Base-by-base conservation (phyloP, 2,888 invertebrate species). In the Branchipolynoe longqiensis region DNA sequence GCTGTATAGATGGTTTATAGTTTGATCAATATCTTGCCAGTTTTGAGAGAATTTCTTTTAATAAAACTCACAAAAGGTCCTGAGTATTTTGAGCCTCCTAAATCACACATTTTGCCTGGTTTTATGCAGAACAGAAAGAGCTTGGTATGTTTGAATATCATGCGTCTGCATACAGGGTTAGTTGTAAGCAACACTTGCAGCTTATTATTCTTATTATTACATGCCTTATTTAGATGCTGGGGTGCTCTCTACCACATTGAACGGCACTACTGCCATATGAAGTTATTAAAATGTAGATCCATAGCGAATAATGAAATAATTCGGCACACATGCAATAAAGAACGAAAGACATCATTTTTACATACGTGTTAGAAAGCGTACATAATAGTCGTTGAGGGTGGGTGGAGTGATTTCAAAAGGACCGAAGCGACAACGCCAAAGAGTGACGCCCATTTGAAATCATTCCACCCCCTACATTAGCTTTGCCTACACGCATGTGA, bases 11-110 rank as follows among this genome's bases (percentile, higher is more conserved):
- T 62, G 62, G 14, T 62, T 25, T 62, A 33, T 69, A 28, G 28
- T 25, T 22, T 38, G n/a, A n/a, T n/a, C 38, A 69, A 69, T 18
- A 69, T 69, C 33, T 69, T 36, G 18, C 38, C 14, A 69, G 18
- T 69, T 1, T 69, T 33, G 38, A 14, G 33, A 69, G 36, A 38
- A n/a, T 48, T 48, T 12, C 18, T 18, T 48, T 48, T 8, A 48
- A 48, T 18, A 48, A 48, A 12, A 48, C 48, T 31, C 38, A 36
- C 69, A 69, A 38, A 69, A 38, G 69, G 33, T 22, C 69, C 69
- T 69, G 69, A 69, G 69, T 69, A 69, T 69, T 69, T 69, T 69
- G 69, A 69, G 69, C 69, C 38, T 69, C 33, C 33, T 69, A 69
- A 69, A 69, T 69, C 69, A 69, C 69, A 69, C 33, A 12, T 69